A percentile compares a stretch with the other conserved stretches of the same genome.
Evolutionary conservation across 2,797 vertebrate genomes (phyloP).

Genomic region (Phoeniculus purpureus): DNA sequence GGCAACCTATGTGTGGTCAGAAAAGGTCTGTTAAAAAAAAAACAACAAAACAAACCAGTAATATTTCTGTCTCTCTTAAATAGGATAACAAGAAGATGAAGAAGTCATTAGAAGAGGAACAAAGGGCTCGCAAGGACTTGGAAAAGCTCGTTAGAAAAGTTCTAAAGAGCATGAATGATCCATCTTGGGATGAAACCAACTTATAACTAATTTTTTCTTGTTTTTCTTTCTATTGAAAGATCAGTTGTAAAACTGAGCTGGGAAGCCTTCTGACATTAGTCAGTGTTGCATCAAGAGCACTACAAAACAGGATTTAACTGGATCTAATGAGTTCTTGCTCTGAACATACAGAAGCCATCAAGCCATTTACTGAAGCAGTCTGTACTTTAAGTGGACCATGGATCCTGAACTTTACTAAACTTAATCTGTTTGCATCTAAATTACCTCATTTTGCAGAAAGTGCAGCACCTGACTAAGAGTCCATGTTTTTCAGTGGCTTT

Average conservation of each 20-base stretch:
- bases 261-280: slow-evolving; percentile 66
- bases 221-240: slow-evolving; percentile 57
- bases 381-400: slow-evolving; percentile 45
- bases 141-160: slow-evolving; percentile 95
- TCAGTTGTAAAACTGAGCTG: slow-evolving; percentile 62
- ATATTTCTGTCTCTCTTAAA: slow-evolving; percentile 40
- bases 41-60: background rate
- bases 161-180: slow-evolving; percentile 94
- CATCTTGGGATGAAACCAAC: slow-evolving; percentile 98
- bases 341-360: slow-evolving; percentile 57
- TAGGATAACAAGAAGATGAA: slow-evolving; percentile 99
- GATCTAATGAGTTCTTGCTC: slow-evolving; percentile 62
- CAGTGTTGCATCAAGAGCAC: slow-evolving; percentile 67
- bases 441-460: slow-evolving; percentile 78
- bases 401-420: slow-evolving; percentile 54
- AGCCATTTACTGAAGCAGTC: slow-evolving; percentile 57
- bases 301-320: slow-evolving; percentile 73
- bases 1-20: background rate
- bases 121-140: slow-evolving; percentile 93
- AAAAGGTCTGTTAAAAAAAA: background rate
- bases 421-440: slow-evolving; percentile 74
- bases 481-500: slow-evolving; percentile 69
- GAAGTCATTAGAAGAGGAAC: slow-evolving; percentile 94
- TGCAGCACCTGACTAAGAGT: slow-evolving; percentile 72
- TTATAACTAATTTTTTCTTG: slow-evolving; percentile 79